Evolutionary conservation across 2,888 invertebrate genomes (phyloP), one percentile per base, ranked within the genome.

Genomic region (Drosophila kambysellisi): DNA sequence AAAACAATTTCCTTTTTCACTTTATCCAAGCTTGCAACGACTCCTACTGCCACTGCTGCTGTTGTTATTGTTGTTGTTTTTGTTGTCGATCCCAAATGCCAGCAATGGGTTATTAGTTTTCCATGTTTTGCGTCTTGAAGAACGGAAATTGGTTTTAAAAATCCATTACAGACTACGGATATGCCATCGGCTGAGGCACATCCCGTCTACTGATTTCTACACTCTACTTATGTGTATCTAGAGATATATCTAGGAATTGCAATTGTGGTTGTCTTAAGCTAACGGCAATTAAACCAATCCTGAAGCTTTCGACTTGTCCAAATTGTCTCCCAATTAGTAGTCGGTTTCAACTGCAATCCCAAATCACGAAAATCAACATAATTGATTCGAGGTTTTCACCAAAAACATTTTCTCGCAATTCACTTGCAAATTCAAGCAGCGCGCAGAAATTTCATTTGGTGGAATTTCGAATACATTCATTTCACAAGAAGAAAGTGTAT

Each of bases 81-180:
- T 70, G 60, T 64, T 63, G 71, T 65, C 69, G 59, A 68, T 63
- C 29, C 73, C 62, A 48, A 51, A 41, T 32, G 63, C 64, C 48
- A 50, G 79, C 74, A 88, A 88, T 81, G 87, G 89, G 86, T 88
- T 86, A 86, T 86, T 86, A 88, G 88, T 89, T 87, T 89, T 78
- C 70, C 74, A 80, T 83, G 85, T 79, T 81, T 76, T 53, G 35
- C 54, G 54, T 72, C 80, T 50, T 71, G 32, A 60, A 52, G 57
- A 84, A 59, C 87, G 87, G 87, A 87, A 87, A 87, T 87, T 87
- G 85, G 88, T 87, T 87, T 87, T 79, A 83, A 89, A 87, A 89
- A 87, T 76, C 87, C 85, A 89, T 87, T 89, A 89, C 77, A 70
- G 53, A 51, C 75, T 74, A 68, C 77, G 68, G 58, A 65, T 74